These are phyloP conservation scores for Cliona cf. orientalis DNA, from an alignment of 37 sponge, comb jelly and placozoan genomes.

Conservation along the genomic window DNA sequence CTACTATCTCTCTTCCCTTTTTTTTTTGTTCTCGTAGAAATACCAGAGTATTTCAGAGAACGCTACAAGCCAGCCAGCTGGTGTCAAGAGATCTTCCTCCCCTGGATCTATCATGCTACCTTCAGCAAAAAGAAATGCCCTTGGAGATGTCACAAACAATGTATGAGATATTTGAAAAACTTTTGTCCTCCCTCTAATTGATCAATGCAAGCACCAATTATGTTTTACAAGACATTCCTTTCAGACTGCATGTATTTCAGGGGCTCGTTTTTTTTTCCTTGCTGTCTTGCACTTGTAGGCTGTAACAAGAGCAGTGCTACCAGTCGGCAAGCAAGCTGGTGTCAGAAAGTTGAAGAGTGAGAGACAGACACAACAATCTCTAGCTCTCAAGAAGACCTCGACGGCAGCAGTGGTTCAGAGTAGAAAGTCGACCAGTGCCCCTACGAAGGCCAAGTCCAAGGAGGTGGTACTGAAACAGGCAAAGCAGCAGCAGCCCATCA, in stretches of 20 bases:
- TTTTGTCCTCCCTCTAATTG: neutral
- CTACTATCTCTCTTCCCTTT: neutral
- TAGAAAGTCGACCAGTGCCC: too few species aligned
- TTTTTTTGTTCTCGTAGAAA: conserved; percentile 9
- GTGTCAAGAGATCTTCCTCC: conserved; percentile 33
- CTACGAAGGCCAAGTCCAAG: too few species aligned
- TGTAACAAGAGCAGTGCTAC: neutral
- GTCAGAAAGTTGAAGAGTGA: neutral
- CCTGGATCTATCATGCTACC: conserved; percentile 26
- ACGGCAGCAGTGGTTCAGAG: too few species aligned
- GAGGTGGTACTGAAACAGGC: neutral
- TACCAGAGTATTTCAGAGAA: conserved; percentile 15
- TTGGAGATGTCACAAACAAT: conserved; percentile 73
- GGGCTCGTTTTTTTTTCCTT: neutral
- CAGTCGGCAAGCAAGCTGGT: neutral
- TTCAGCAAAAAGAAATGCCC: conserved; percentile 60
- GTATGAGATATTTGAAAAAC: neutral
- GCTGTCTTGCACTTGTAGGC: neutral
- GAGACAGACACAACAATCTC: too few species aligned
- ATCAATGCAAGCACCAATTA: neutral
- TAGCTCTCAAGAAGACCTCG: too few species aligned
- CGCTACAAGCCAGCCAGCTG: neutral
- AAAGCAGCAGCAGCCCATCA: neutral
- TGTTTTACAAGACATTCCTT: neutral
- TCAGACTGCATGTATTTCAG: neutral